These are phyloP conservation scores for Nasua narica DNA, from an alignment of 2,797 vertebrate genomes.

Conservation along the genomic window DNA sequence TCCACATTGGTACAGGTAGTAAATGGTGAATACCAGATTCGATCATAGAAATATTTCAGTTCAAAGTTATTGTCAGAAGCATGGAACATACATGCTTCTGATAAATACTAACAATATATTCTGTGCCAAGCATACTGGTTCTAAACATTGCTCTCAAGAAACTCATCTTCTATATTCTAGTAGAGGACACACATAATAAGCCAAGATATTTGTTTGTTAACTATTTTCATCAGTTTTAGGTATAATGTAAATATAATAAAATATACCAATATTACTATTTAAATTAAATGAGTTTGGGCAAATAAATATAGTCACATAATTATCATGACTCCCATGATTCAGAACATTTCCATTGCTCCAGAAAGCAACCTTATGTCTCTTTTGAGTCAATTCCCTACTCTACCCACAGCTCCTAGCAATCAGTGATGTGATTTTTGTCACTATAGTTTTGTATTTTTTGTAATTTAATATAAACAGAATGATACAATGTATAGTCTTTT, in stretches of 20 bases:
- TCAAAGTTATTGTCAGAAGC: neutral
- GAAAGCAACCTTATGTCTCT: neutral
- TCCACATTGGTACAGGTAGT: neutral
- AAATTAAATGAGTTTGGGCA: neutral
- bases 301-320: neutral
- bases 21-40: conserved; percentile 3
- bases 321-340: neutral
- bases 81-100: neutral
- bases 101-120: neutral
- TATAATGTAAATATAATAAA: neutral
- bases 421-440: neutral
- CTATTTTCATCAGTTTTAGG: neutral
- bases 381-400: neutral
- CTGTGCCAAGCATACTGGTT: neutral
- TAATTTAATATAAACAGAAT: conserved; percentile 5
- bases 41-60: neutral
- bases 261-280: neutral
- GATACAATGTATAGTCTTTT: neutral
- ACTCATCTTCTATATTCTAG: neutral
- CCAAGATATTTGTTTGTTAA: neutral
- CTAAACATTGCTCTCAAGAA: neutral
- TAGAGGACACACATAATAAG: neutral
- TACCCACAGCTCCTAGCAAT: neutral
- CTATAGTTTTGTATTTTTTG: neutral
- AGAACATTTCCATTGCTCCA: neutral